Evolutionary conservation across 2,888 invertebrate species (phyloP).

Genomic region (Polyommatus iphigenia): DNA sequence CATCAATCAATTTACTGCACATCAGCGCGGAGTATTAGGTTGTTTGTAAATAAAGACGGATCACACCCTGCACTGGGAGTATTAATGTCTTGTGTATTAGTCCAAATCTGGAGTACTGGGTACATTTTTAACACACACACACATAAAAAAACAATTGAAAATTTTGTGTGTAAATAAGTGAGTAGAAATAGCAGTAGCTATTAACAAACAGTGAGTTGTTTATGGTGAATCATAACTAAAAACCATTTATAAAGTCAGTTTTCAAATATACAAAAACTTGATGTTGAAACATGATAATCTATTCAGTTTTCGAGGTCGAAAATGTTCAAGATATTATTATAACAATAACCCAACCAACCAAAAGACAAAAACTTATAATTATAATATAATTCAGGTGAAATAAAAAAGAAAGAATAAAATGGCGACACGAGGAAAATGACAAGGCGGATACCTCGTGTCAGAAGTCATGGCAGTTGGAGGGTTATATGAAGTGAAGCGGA

Average conservation of each 20-base stretch:
- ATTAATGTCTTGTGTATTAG: not conserved
- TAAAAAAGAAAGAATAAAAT: conserved; percentile 42
- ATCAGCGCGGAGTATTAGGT: conserved; percentile 35
- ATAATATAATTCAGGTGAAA: conserved; percentile 36
- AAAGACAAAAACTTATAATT: conserved; percentile 3
- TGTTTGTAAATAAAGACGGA: conserved; percentile 46
- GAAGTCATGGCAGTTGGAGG: conserved; percentile 45
- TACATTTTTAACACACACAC: not conserved
- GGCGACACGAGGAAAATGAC: conserved; percentile 47
- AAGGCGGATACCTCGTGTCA: conserved; percentile 49
- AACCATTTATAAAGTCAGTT: no score
- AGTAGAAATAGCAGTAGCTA: no score
- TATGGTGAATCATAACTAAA: no score
- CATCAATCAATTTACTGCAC: conserved; percentile 46
- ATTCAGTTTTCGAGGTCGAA: not conserved
- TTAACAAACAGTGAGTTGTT: no score
- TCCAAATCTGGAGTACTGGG: not conserved
- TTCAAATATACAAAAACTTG: no score
- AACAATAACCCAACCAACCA: not conserved
- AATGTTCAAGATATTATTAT: not conserved
- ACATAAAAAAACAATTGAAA: no score
- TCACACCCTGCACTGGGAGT: conserved; percentile 33
- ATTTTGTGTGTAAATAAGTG: no score
- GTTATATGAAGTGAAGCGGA: conserved; percentile 52
- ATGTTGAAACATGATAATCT: not conserved